A percentile compares a stretch with the other conserved stretches of the same genome.
Conservation (phyloP, 2,797 vertebrate species). For the Thalassophryne amazonica region DNA sequence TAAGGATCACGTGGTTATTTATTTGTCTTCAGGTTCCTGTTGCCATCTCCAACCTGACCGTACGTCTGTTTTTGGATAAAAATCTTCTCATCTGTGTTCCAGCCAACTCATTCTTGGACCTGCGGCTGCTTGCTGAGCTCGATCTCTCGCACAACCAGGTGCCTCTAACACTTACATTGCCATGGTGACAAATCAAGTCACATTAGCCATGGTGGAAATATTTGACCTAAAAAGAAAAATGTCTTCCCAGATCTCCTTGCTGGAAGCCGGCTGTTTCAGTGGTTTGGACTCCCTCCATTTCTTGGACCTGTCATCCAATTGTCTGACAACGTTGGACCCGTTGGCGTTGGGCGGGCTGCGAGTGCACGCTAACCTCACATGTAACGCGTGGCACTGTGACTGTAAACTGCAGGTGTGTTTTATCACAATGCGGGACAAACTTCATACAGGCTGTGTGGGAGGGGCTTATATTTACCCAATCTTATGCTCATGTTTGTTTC, state of each 20-base stretch:
- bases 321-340: conserved; percentile 15
- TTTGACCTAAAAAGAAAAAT: no score
- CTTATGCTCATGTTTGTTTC: no score
- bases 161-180: no score
- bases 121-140: conserved; percentile 25
- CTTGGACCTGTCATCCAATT: conserved; percentile 45
- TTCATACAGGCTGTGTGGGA: no score
- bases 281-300: conserved; percentile 19
- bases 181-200: no score
- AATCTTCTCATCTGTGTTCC: conserved; percentile 31
- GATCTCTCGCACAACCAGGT: conserved; percentile 44
- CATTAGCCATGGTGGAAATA: no score
- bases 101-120: conserved; percentile 3
- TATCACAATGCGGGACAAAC: no score
- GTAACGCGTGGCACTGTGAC: conserved; percentile 54
- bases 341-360: conserved; percentile 6
- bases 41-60: conserved; percentile 22
- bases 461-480: no score
- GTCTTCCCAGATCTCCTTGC: conserved; percentile 19
- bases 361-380: conserved; percentile 27
- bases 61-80: conserved; percentile 22
- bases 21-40: conserved; percentile 29
- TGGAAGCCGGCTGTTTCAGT: conserved; percentile 29
- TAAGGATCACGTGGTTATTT: no score
- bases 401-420: conserved; percentile 36